phyloP scores from a whole-genome alignment of 2,113 vertebrate genomes.

The Sciurus niger region DNA sequence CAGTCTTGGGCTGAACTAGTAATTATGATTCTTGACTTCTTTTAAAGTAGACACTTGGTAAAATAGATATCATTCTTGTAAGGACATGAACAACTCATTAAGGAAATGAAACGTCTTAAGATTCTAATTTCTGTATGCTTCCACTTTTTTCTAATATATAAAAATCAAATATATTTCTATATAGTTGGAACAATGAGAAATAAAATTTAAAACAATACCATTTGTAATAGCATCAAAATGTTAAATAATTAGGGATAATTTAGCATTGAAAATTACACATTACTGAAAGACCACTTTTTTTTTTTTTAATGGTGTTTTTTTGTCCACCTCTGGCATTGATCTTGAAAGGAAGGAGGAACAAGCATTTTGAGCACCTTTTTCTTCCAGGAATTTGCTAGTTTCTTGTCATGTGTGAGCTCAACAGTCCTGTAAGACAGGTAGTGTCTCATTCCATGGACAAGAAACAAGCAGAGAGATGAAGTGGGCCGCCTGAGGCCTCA shows the following conservation, averaged over 20 bases:
- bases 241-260: too few species aligned
- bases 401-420: neutral
- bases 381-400: conserved; percentile 16
- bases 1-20: neutral
- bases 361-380: conserved; percentile 30
- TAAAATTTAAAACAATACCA: too few species aligned
- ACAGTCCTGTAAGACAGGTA: neutral
- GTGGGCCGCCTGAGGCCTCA: neutral
- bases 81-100: conserved; percentile 15
- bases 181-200: too few species aligned
- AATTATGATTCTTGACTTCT: conserved; percentile 34
- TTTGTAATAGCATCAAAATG: too few species aligned
- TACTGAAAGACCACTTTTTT: too few species aligned
- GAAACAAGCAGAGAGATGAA: conserved; percentile 22
- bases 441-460: conserved; percentile 10
- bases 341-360: neutral
- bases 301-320: neutral
- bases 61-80: neutral
- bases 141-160: neutral
- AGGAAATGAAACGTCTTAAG: conserved; percentile 58
- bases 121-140: neutral
- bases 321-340: neutral
- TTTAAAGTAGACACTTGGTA: conserved; percentile 18
- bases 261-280: too few species aligned
- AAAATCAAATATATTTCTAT: too few species aligned